phyloP scores from a whole-genome alignment of 1,140 invertebrate species.

The Scaptodrosophila lebanonensis region DNA sequence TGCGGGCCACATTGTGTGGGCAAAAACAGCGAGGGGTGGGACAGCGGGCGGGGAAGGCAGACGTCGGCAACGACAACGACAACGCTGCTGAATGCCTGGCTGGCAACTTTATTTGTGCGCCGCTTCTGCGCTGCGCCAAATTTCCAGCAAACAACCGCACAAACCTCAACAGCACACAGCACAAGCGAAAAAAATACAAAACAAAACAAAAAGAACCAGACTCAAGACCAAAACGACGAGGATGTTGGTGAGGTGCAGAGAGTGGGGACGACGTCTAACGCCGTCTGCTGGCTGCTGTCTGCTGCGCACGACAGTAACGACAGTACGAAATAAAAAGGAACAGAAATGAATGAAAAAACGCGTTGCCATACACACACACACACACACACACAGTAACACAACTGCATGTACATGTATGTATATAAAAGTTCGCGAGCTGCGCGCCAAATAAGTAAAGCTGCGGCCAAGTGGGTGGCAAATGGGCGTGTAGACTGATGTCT shows the following conservation, averaged over 20 bases:
- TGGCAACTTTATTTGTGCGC: constrained; percentile 25
- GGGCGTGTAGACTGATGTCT: no score
- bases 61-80: constrained; percentile 5
- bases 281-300: constrained; percentile 41
- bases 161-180: background rate
- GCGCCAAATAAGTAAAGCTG: no score
- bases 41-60: background rate
- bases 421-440: background rate
- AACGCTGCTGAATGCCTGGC: constrained; percentile 6
- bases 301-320: constrained; percentile 54
- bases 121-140: constrained; percentile 5
- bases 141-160: constrained; percentile 1
- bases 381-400: no score
- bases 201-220: background rate
- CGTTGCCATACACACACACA: constrained; percentile 1
- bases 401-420: constrained; percentile 14
- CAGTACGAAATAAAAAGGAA: no score
- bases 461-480: no score
- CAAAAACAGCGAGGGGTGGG: constrained; percentile 7
- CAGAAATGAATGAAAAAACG: constrained; percentile 61
- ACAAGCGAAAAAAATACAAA: no score
- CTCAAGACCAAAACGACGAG: background rate
- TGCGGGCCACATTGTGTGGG: constrained; percentile 59
- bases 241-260: background rate
- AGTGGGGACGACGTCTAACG: constrained; percentile 30